These are phyloP conservation scores for Drosophila hamatofila DNA, from an alignment of 2,888 invertebrate species.

Conservation along the genomic window DNA sequence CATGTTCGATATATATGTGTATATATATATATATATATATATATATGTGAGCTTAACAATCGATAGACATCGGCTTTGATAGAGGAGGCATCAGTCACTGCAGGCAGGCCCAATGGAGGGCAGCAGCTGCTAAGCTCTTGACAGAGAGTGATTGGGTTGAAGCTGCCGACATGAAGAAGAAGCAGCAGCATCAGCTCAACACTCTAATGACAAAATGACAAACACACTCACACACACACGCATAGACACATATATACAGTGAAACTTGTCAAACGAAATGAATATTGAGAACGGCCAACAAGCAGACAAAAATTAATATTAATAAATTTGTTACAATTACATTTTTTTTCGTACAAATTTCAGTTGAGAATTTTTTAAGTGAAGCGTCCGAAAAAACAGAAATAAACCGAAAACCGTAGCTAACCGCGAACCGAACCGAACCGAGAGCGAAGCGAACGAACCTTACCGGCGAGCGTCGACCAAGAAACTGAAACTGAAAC, in stretches of 20 bases:
- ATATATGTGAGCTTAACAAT: neutral
- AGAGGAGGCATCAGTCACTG: neutral
- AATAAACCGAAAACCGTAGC: slow-evolving; percentile 17
- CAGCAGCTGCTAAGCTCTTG: slow-evolving; percentile 11
- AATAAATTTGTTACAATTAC: slow-evolving; percentile 37
- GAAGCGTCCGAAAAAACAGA: slow-evolving; percentile 9
- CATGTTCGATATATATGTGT: neutral
- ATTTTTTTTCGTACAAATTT: slow-evolving; percentile 53
- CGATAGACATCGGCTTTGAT: neutral
- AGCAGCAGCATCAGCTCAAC: slow-evolving; percentile 24
- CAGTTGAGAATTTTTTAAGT: slow-evolving; percentile 42
- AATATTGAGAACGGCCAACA: slow-evolving; percentile 10
- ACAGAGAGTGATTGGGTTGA: slow-evolving; percentile 3
- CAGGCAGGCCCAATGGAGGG: neutral
- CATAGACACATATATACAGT: neutral
- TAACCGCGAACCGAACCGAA: slow-evolving; percentile 31
- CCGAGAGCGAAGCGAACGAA: slow-evolving; percentile 42
- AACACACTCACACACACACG: neutral
- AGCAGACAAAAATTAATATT: slow-evolving; percentile 24
- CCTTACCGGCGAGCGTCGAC: slow-evolving; percentile 79
- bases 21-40: neutral
- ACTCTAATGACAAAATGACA: slow-evolving; percentile 38
- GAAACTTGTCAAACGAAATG: slow-evolving; percentile 10
- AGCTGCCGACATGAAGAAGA: slow-evolving; percentile 14
- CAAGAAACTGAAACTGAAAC: slow-evolving; percentile 78